A percentile compares a stretch with the other conserved stretches of the same genome.
Evolutionary conservation across 2,797 vertebrate species (phyloP).

Genomic region (Cryptoprocta ferox): DNA sequence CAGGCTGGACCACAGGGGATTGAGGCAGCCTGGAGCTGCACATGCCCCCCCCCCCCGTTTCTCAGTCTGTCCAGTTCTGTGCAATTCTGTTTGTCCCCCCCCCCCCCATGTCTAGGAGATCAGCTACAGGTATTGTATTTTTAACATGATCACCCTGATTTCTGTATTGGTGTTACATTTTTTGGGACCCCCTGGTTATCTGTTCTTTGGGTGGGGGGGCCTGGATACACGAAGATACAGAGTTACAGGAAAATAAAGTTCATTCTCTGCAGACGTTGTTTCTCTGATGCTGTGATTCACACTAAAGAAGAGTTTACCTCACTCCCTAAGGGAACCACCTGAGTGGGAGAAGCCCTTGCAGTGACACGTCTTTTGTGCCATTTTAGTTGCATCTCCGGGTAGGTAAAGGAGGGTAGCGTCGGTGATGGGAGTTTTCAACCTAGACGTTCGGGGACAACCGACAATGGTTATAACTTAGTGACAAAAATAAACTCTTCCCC

Average conservation of each 20-base stretch:
- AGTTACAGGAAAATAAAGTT: neutral
- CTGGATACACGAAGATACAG: neutral
- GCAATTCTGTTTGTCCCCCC: neutral
- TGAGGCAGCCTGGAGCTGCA: accelerated
- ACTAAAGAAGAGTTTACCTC: neutral
- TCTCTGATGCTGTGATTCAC: neutral
- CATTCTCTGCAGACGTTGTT: neutral
- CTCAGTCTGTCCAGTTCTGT: neutral
- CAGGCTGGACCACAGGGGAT: accelerated
- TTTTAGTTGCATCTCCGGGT: accelerated
- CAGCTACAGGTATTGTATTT: neutral
- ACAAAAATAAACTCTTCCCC: neutral
- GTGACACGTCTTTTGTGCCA: accelerated
- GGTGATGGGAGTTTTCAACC: neutral
- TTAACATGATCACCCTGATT: neutral
- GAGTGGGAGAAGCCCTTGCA: neutral
- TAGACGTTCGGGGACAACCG: neutral
- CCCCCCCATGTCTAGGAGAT: neutral
- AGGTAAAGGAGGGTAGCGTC: too few relatives aligned
- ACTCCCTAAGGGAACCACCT: neutral
- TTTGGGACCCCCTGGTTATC: neutral
- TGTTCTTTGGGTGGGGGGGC: neutral
- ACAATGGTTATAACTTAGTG: accelerated
- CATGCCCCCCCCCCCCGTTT: accelerated
- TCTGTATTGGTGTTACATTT: neutral